These are phyloP conservation scores for Pholis gunnellus DNA, from an alignment of 2,113 vertebrate species.

Conservation along the genomic window DNA sequence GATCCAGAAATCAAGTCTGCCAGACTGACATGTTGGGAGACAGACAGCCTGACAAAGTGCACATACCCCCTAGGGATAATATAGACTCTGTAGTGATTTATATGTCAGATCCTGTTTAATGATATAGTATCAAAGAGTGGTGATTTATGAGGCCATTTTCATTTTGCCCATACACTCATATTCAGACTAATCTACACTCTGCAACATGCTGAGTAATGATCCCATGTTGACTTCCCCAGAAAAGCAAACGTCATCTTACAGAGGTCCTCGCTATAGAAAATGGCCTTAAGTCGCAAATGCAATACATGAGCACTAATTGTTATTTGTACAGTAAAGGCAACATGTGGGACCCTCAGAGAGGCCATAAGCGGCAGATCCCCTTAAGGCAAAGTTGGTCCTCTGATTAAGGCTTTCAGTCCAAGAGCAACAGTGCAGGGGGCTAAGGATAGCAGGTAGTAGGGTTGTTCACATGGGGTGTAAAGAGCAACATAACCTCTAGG, in stretches of 20 bases:
- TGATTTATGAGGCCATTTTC: constrained; percentile 69
- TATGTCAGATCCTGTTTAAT: constrained; percentile 73
- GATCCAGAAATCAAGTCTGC: constrained; percentile 66
- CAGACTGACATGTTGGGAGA: constrained; percentile 57
- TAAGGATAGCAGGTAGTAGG: background rate
- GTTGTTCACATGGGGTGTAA: background rate
- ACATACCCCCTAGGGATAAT: constrained; percentile 65
- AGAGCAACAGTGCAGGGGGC: background rate
- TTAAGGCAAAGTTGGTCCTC: background rate
- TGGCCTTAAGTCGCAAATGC: background rate
- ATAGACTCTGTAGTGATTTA: constrained; percentile 62
- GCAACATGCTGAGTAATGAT: constrained; percentile 47
- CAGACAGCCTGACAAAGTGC: constrained; percentile 63
- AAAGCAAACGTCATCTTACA: constrained; percentile 25
- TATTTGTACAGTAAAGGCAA: constrained; percentile 14
- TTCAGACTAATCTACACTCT: constrained; percentile 41
- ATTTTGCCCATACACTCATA: constrained; percentile 58
- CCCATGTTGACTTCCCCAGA: constrained; percentile 42
- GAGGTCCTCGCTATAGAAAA: constrained; percentile 19
- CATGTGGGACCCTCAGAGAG: background rate
- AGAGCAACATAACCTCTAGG: background rate
- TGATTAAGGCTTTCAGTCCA: background rate
- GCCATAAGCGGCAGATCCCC: background rate
- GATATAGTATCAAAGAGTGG: constrained; percentile 67
- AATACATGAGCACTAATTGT: background rate